A percentile compares a stretch with the other conserved stretches of the same genome.
Evolutionary conservation across 30 jellyfish, hydroid and myxozoan species (phyloP).

Genomic region (Morbakka virulenta): DNA sequence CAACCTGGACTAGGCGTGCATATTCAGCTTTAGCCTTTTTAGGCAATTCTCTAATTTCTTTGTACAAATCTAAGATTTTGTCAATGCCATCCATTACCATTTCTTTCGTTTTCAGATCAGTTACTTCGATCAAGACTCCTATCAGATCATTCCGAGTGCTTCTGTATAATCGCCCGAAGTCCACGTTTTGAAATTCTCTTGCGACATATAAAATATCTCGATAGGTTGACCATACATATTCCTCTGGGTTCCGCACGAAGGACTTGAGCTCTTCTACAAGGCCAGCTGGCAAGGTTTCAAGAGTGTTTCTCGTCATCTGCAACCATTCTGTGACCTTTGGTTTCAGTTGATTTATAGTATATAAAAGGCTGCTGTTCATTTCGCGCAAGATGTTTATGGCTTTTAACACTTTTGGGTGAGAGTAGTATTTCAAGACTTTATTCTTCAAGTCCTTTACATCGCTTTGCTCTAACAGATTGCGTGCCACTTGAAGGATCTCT

Average conservation of each 20-base stretch:
- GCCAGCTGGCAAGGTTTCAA: conserved; percentile 23
- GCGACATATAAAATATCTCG: conserved; percentile 7
- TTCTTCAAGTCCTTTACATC: conserved; percentile 35
- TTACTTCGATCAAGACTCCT: conserved; percentile 9
- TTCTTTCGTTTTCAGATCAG: conserved; percentile 11
- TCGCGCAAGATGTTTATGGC: conserved; percentile 44
- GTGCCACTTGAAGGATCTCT: conserved; percentile 57
- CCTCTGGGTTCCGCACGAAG: conserved; percentile 90
- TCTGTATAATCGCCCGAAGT: neutral
- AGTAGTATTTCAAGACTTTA: conserved; percentile 35
- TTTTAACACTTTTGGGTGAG: conserved; percentile 43
- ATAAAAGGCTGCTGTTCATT: conserved; percentile 60
- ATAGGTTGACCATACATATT: conserved; percentile 80
- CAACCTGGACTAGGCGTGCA: conserved; percentile 12
- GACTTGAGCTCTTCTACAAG: conserved; percentile 9
- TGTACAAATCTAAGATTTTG: conserved; percentile 4
- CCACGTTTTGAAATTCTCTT: conserved; percentile 3
- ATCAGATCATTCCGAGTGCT: neutral
- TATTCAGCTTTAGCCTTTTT: neutral
- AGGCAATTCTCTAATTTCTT: neutral
- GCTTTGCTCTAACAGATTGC: conserved; percentile 39
- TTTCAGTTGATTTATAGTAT: conserved; percentile 52
- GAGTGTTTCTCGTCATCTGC: neutral
- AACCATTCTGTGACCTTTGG: conserved; percentile 40
- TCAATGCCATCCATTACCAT: conserved; percentile 45